These are phyloP conservation scores for Cliona cf. orientalis DNA, from an alignment of 37 sponge, comb jelly and placozoan species.

Conservation along the genomic window DNA sequence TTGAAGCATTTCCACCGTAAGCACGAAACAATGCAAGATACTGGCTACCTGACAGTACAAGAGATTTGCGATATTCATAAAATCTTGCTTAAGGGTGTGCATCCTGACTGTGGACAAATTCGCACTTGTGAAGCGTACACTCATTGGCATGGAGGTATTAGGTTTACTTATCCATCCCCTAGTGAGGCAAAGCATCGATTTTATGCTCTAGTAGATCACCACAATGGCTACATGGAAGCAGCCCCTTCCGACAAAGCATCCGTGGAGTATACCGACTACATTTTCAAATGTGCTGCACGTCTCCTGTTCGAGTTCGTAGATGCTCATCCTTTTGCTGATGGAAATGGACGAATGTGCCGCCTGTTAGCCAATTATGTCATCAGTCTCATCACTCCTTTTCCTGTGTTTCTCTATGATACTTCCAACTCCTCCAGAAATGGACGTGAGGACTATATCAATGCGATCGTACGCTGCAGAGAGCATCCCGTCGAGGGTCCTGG, in stretches of 20 bases:
- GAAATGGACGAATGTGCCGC: slow-evolving; percentile 75
- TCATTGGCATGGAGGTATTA: slow-evolving; percentile 1
- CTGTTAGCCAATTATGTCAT: slow-evolving; percentile 55
- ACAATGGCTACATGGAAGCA: slow-evolving; percentile 39
- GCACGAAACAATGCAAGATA: slow-evolving; percentile 30
- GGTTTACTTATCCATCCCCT: slow-evolving; percentile 51
- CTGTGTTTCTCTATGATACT: slow-evolving; percentile 24
- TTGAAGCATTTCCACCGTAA: slow-evolving; percentile 5
- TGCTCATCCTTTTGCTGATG: slow-evolving; percentile 72
- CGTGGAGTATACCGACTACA: neutral
- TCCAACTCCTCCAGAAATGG: slow-evolving; percentile 1
- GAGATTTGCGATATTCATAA: slow-evolving; percentile 43
- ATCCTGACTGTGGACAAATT: slow-evolving; percentile 35
- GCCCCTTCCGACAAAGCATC: neutral
- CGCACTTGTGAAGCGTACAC: slow-evolving; percentile 45
- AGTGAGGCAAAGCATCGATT: slow-evolving; percentile 12
- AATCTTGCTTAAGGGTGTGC: slow-evolving; percentile 34
- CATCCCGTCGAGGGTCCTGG: slow-evolving; percentile 15
- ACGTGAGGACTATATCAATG: slow-evolving; percentile 42
- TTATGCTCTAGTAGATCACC: slow-evolving; percentile 52
- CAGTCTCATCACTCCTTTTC: slow-evolving; percentile 60
- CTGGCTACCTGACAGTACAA: slow-evolving; percentile 54
- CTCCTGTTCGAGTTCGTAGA: slow-evolving; percentile 59
- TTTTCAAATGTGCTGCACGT: slow-evolving; percentile 66
- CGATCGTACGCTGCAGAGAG: slow-evolving; percentile 59